Evolutionary conservation across 2,797 vertebrate genomes (phyloP).

Genomic region (Melanotaenia parkinsoni): DNA sequence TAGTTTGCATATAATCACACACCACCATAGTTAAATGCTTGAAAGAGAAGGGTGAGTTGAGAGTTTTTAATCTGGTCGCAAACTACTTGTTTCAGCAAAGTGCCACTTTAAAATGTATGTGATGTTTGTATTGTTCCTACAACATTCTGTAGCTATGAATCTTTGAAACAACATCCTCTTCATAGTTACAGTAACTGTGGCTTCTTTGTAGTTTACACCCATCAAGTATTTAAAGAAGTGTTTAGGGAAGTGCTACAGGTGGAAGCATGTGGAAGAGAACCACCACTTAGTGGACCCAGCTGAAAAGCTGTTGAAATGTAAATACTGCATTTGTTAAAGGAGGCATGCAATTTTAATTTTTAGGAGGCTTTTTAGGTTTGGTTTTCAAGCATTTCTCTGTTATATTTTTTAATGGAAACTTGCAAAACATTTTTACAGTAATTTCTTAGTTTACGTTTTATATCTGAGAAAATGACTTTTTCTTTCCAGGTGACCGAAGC

Average conservation of each 20-base stretch:
- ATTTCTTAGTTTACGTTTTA: no score
- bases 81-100: neutral
- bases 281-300: neutral
- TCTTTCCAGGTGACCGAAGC: no score
- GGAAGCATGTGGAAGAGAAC: conserved; percentile 15
- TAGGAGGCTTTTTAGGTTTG: neutral
- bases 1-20: neutral
- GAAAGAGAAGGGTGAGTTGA: neutral
- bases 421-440: no score
- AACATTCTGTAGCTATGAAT: neutral
- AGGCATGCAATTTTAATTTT: neutral
- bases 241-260: conserved; percentile 7
- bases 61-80: neutral
- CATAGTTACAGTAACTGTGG: neutral
- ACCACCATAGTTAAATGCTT: neutral
- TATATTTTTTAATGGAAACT: no score
- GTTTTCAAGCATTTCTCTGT: neutral
- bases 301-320: neutral
- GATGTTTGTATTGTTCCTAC: neutral
- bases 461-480: no score
- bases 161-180: neutral
- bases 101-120: neutral
- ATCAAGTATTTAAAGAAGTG: conserved; percentile 10
- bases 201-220: conserved; percentile 6
- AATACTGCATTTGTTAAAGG: neutral